These are phyloP conservation scores for Shinisaurus crocodilurus DNA, from an alignment of 2,113 vertebrate species.

Conservation along the genomic window DNA sequence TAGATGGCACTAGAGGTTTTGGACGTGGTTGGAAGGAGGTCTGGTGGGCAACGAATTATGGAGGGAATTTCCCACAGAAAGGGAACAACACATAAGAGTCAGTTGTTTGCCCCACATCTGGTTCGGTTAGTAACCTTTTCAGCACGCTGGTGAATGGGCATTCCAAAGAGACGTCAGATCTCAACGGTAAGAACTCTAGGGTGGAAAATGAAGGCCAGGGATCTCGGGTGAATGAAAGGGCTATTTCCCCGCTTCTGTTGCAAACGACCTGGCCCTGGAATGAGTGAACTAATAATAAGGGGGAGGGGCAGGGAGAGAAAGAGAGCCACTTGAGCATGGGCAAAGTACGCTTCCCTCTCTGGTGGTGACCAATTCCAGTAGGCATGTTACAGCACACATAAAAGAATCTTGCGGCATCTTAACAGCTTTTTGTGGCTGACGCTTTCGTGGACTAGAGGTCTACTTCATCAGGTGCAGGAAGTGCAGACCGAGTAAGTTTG, in stretches of 20 bases:
- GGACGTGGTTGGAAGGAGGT: background rate
- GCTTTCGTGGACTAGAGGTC: background rate
- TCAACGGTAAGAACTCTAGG: background rate
- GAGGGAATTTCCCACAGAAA: slow-evolving; percentile 11
- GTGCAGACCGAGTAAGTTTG: background rate
- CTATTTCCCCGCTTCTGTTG: background rate
- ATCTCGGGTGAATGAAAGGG: background rate
- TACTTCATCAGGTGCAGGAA: background rate
- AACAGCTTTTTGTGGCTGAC: background rate
- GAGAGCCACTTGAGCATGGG: background rate
- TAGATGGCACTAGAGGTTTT: background rate
- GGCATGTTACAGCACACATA: no score
- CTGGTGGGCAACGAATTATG: background rate
- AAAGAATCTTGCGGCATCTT: background rate
- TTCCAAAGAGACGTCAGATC: background rate
- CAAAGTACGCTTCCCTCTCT: background rate
- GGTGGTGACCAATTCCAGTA: no score
- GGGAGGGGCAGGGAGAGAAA: no score
- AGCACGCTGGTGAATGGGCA: background rate
- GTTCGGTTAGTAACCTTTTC: background rate
- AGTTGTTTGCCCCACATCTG: background rate
- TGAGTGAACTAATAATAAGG: background rate
- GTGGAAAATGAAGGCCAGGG: background rate
- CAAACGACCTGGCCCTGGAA: background rate
- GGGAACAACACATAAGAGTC: background rate